phyloP scores from a whole-genome alignment of 2,888 invertebrate genomes.

The Pediacus dermestoides region DNA sequence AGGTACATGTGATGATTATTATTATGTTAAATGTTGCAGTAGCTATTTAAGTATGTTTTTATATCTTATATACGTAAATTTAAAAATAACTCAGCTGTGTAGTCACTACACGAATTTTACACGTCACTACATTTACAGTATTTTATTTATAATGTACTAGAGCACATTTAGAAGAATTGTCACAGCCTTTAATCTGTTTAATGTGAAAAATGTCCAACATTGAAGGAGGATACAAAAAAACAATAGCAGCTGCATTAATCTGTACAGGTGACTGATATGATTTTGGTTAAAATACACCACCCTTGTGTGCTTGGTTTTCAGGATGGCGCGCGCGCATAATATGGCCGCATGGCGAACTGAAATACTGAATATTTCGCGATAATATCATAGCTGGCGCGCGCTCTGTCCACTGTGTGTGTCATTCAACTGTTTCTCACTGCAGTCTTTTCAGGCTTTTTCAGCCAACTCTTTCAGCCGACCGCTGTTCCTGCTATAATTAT shows the following conservation, averaged over 20 bases:
- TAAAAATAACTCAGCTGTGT: conserved; percentile 16
- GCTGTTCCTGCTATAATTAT: no score
- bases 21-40: conserved; percentile 8
- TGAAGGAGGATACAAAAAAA: no score
- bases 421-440: conserved; percentile 19
- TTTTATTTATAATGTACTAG: no score
- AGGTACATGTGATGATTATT: no score
- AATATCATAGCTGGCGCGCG: conserved; percentile 14
- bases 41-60: conserved; percentile 15
- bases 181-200: no score
- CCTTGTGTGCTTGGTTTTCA: no score
- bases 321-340: conserved; percentile 6
- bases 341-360: conserved; percentile 13
- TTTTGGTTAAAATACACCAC: conserved; percentile 18
- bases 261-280: conserved; percentile 11
- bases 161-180: no score
- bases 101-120: conserved; percentile 10
- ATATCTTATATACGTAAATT: no score
- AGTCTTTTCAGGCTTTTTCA: conserved; percentile 1
- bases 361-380: conserved; percentile 14
- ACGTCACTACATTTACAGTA: no score
- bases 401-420: no score
- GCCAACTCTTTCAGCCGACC: no score
- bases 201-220: no score
- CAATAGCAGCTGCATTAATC: conserved; percentile 13